Evolutionary conservation across 1,140 invertebrate genomes (phyloP), one percentile per base, ranked within the genome.

Genomic region (Eueides isabella): DNA sequence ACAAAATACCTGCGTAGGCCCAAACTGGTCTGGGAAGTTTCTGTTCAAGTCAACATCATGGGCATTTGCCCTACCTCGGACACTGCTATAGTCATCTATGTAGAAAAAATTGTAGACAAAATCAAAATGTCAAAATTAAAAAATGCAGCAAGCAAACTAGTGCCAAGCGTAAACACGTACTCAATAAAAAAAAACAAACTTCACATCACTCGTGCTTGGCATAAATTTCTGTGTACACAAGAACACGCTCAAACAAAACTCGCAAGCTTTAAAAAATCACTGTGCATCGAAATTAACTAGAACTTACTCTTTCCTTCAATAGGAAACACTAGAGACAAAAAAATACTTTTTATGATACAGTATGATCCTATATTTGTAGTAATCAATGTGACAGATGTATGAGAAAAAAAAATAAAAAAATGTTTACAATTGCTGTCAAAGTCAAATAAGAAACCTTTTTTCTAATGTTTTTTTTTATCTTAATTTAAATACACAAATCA

Each of bases 11-110:
- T 95, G 78, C 71, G 95, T 96, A 0, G 91, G 85, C 31, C 93
- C 94, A 88, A 96, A 98, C 77, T 98, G 97, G 87, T 99, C 98
- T 0, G 99, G 99, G 87, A 99, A 99, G 93, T 99, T 99, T 81
- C 99, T 94, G 92, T 99, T 99, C 1, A 99, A 94, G 91, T 99
- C 99, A 2, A 98, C 93, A 48, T 94, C 85, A 82, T 98, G 93
- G 0, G 96, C 97, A 93, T 99, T 99, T 1, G 88, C 85, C 79
- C 99, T 94, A 7, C 99, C 98, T 9, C 84, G 69, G 1, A 94
- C 62, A 72, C 97, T 95, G 65, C 94, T 90, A 73, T 94, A 92
- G 85, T 97, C 97, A 7, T 96, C 97, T 94, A 63, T 88, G 55
- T 31, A 16, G 30, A 77, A 74, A 75, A 30, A 30, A 30, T 30